phyloP scores from a whole-genome alignment of 2,113 vertebrate genomes.

The Holacanthus passer region DNA sequence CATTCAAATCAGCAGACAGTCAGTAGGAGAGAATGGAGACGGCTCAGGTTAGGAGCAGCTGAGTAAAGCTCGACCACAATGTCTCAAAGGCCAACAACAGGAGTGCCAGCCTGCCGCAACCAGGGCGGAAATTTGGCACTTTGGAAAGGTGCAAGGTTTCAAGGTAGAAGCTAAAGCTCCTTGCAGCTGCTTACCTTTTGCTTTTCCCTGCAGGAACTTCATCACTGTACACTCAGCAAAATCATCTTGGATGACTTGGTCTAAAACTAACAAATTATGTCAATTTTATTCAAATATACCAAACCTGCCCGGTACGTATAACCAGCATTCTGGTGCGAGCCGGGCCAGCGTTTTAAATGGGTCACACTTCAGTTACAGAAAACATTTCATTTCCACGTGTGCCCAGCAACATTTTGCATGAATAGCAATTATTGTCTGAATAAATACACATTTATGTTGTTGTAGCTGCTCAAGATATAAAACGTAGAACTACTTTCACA shows the following conservation, averaged over 20 bases:
- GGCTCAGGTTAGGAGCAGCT: conserved; percentile 37
- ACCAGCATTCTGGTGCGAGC: conserved; percentile 5
- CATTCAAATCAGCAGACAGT: conserved; percentile 52
- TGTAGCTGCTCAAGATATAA: conserved; percentile 31
- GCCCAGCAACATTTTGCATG: conserved; percentile 41
- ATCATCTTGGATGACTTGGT: conserved; percentile 50
- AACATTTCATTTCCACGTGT: conserved; percentile 44
- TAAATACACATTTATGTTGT: conserved; percentile 45
- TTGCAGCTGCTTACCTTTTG: conserved; percentile 46
- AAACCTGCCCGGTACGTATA: conserved; percentile 22
- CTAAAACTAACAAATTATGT: conserved; percentile 72
- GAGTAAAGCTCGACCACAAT: conserved; percentile 50
- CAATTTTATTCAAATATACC: conserved; percentile 57
- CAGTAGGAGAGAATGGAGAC: conserved; percentile 39
- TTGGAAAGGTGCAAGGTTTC: conserved; percentile 59
- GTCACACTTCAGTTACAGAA: conserved; percentile 46
- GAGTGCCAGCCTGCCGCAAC: conserved; percentile 40
- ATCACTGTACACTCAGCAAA: conserved; percentile 63
- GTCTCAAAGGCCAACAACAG: conserved; percentile 34
- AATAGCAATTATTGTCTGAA: conserved; percentile 50
- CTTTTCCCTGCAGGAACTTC: conserved; percentile 65
- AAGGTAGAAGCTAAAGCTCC: conserved; percentile 43
- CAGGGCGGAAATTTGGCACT: conserved; percentile 68
- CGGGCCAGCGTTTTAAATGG: conserved; percentile 47
- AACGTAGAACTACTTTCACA: conserved; percentile 25